These are phyloP conservation scores for Pararge aegeria DNA, from an alignment of 1,140 invertebrate genomes.

Conservation along the genomic window DNA sequence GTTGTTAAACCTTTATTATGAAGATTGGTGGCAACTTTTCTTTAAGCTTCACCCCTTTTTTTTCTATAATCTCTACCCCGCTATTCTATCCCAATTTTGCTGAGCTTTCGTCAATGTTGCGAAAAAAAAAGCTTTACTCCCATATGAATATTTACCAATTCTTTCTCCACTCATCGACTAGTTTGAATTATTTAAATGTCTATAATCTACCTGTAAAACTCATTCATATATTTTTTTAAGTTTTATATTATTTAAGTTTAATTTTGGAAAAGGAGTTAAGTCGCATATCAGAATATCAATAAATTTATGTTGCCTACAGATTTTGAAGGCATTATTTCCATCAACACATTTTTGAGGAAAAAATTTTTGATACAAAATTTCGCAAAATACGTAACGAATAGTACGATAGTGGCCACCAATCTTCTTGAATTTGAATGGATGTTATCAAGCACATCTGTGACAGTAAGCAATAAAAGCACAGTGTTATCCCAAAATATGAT, in stretches of 20 bases:
- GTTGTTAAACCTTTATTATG: constrained; percentile 1
- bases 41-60: constrained; percentile 1
- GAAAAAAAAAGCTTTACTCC: constrained; percentile 1
- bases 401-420: constrained; percentile 41
- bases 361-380: background rate
- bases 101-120: background rate
- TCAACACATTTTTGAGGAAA: background rate
- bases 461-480: constrained; percentile 49
- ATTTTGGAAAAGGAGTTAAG: constrained; percentile 3
- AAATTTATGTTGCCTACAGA: no score
- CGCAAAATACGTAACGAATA: background rate
- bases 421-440: constrained; percentile 46
- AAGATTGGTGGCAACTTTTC: constrained; percentile 24
- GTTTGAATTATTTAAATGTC: background rate
- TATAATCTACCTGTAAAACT: background rate
- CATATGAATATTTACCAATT: background rate
- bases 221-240: background rate
- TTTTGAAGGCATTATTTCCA: no score
- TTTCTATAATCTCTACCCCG: background rate
- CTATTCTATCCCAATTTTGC: background rate
- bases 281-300: constrained; percentile 1
- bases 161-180: background rate
- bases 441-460: constrained; percentile 58
- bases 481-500: constrained; percentile 43
- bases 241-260: background rate